Conservation (phyloP, 2,797 vertebrate species). For the Xiphophorus birchmanni region DNA sequence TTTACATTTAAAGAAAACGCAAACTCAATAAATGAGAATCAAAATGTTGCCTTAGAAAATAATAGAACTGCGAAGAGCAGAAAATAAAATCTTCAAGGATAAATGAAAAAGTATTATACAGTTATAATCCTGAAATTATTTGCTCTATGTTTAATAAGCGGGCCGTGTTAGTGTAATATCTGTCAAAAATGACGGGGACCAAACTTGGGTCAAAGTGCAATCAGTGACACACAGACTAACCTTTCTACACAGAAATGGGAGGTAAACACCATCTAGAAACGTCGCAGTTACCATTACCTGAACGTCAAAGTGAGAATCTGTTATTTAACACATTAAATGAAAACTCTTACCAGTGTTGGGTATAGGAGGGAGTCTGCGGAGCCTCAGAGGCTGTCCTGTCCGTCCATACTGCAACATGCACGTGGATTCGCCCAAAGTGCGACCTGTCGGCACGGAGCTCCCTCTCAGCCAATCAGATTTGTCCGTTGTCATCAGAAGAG, state of each 20-base stretch:
- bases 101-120: neutral
- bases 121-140: neutral
- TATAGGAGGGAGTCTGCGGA: neutral
- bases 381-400: accelerated
- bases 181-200: neutral
- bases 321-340: neutral
- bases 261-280: neutral
- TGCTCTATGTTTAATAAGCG: neutral
- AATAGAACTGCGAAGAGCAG: neutral
- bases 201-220: neutral
- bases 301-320: neutral
- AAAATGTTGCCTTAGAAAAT: neutral
- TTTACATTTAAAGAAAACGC: neutral
- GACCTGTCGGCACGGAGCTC: neutral
- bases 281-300: neutral
- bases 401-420: conserved; percentile 20
- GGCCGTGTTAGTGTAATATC: neutral
- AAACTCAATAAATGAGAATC: neutral
- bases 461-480: conserved; percentile 68
- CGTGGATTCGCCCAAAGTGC: conserved; percentile 45
- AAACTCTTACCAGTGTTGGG: conserved; percentile 55
- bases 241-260: neutral
- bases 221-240: neutral
- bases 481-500: conserved; percentile 74
- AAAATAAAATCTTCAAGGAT: neutral